These are phyloP conservation scores for Litocranius walleri DNA, from an alignment of 2,113 vertebrate genomes.

Conservation along the genomic window DNA sequence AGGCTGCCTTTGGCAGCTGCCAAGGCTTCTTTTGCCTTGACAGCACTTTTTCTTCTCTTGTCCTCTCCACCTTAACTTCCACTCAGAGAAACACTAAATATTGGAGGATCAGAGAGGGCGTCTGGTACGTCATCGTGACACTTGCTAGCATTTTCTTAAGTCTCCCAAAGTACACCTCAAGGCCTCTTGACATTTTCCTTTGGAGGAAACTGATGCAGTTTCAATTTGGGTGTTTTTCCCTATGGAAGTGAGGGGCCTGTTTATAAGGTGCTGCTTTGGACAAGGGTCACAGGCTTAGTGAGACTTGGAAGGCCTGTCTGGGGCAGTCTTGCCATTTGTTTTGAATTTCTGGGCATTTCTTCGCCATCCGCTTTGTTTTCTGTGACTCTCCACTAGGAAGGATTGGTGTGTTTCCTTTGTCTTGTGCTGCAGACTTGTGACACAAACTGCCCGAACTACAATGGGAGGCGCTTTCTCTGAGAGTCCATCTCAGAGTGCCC, in stretches of 20 bases:
- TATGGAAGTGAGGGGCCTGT: background rate
- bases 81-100: background rate
- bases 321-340: background rate
- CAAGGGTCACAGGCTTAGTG: background rate
- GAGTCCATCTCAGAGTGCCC: background rate
- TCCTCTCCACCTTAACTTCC: background rate
- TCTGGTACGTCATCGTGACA: rapidly evolving
- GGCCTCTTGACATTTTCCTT: background rate
- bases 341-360: background rate
- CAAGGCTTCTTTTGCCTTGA: background rate
- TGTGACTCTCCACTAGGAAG: rapidly evolving
- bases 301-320: background rate
- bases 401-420: background rate
- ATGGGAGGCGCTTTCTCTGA: background rate
- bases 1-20: background rate
- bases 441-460: background rate
- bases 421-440: background rate
- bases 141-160: background rate
- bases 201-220: background rate
- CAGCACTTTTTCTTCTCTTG: background rate
- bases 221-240: background rate
- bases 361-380: background rate
- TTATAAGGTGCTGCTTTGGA: background rate
- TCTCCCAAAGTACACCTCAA: background rate
- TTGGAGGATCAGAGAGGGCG: background rate